A percentile compares a stretch with the other conserved stretches of the same genome.
Evolutionary conservation across 2,888 invertebrate species (phyloP).

Genomic region (Escarpia spicata): DNA sequence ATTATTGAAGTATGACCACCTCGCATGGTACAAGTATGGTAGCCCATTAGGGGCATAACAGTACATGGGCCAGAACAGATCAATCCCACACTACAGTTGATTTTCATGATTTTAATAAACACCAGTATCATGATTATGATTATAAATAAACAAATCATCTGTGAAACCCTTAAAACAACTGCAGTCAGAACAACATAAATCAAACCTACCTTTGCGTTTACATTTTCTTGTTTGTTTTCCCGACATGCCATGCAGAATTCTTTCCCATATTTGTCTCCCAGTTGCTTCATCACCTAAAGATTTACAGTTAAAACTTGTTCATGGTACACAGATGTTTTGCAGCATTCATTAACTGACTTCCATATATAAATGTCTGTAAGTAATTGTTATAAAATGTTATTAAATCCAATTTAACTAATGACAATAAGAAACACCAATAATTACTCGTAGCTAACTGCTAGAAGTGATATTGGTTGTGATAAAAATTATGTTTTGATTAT

Average conservation of each 20-base stretch:
- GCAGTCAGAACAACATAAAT: background rate
- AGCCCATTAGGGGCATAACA: no score
- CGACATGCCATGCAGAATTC: slow-evolving; percentile 73
- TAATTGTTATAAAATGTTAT: background rate
- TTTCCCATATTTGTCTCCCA: slow-evolving; percentile 80
- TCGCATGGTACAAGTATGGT: no score
- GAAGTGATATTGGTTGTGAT: no score
- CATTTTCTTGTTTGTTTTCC: slow-evolving; percentile 79
- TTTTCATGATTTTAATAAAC: background rate
- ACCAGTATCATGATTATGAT: background rate
- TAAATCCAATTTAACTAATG: background rate
- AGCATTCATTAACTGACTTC: background rate
- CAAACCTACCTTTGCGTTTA: slow-evolving; percentile 77
- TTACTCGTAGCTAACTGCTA: no score
- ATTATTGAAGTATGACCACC: no score
- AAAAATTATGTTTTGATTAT: no score
- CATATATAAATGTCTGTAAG: background rate
- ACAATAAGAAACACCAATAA: no score
- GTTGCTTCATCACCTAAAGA: slow-evolving; percentile 82
- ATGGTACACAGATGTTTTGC: background rate
- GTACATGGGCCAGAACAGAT: no score
- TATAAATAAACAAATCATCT: background rate
- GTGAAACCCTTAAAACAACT: background rate
- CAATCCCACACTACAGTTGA: background rate
- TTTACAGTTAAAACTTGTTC: background rate